These are phyloP conservation scores for Channallabes apus DNA, from an alignment of 2,797 vertebrate genomes.

Conservation along the genomic window DNA sequence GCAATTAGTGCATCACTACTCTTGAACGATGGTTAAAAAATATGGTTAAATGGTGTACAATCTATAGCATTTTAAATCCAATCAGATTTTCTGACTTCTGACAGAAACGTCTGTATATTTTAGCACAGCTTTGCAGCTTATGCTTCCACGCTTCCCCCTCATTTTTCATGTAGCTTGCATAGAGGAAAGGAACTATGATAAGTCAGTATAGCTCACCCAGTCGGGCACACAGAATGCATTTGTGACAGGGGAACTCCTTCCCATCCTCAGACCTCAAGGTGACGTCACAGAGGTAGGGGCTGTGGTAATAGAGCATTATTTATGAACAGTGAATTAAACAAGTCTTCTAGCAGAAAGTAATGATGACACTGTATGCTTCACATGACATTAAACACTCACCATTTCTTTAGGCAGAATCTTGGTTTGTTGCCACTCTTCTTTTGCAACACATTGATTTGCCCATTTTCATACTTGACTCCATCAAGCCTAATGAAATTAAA, in stretches of 20 bases:
- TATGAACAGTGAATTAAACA: not conserved
- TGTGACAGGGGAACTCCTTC: slow-evolving; percentile 94
- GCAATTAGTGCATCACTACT: too few relatives aligned
- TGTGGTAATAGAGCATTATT: slow-evolving; percentile 57
- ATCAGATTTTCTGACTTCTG: not conserved
- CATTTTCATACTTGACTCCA: slow-evolving; percentile 87
- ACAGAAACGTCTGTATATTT: not conserved
- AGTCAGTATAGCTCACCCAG: slow-evolving; percentile 78
- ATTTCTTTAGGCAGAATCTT: slow-evolving; percentile 85
- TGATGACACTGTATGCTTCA: not conserved
- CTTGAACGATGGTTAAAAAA: not conserved
- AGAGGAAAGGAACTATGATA: not conserved
- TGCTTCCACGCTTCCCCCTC: not conserved
- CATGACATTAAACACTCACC: slow-evolving; percentile 65
- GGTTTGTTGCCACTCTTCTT: slow-evolving; percentile 84
- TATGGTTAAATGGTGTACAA: not conserved
- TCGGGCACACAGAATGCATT: slow-evolving; percentile 94
- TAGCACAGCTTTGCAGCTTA: not conserved
- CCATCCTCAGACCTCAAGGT: slow-evolving; percentile 92
- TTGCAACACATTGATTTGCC: slow-evolving; percentile 80
- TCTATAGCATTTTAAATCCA: not conserved
- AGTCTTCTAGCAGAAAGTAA: not conserved
- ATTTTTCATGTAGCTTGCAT: not conserved
- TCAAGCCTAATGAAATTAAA: slow-evolving; percentile 79
- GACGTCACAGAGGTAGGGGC: slow-evolving; percentile 89